Conservation (phyloP, 2,113 vertebrate genomes). For the Pterocles gutturalis region DNA sequence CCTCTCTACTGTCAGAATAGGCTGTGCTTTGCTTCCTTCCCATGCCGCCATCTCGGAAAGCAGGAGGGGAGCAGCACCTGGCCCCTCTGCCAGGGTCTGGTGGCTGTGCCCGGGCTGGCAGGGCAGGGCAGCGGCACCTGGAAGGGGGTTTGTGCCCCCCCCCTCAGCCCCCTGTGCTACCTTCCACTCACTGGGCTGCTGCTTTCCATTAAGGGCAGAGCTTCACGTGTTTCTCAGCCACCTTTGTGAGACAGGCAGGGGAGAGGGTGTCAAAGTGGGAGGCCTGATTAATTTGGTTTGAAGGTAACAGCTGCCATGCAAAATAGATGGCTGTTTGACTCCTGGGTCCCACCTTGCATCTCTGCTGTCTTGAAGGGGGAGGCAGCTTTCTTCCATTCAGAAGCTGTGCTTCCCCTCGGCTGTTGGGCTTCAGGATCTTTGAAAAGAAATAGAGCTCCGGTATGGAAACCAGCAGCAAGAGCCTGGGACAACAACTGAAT, state of each 20-base stretch:
- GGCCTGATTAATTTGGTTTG: neutral
- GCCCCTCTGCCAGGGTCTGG: neutral
- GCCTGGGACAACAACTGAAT: neutral
- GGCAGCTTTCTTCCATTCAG: neutral
- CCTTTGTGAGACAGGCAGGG: neutral
- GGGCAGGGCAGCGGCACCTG: neutral
- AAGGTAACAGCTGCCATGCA: neutral
- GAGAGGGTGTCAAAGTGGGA: neutral
- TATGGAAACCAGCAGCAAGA: neutral
- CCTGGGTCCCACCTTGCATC: neutral
- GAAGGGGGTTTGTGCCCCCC: neutral
- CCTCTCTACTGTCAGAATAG: neutral
- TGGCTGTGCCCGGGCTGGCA: fast-evolving
- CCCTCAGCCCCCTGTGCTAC: fast-evolving
- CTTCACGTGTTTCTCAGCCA: neutral
- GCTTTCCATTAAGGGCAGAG: neutral
- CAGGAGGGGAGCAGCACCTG: fast-evolving
- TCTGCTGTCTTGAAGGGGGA: neutral
- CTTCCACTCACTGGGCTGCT: neutral
- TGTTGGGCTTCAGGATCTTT: neutral
- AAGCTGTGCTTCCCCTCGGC: neutral
- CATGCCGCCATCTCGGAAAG: fast-evolving
- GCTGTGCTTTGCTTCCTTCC: neutral
- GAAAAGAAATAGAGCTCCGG: neutral
- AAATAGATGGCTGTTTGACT: neutral